phyloP scores from a whole-genome alignment of 2,113 vertebrate genomes.

The Passer domesticus region DNA sequence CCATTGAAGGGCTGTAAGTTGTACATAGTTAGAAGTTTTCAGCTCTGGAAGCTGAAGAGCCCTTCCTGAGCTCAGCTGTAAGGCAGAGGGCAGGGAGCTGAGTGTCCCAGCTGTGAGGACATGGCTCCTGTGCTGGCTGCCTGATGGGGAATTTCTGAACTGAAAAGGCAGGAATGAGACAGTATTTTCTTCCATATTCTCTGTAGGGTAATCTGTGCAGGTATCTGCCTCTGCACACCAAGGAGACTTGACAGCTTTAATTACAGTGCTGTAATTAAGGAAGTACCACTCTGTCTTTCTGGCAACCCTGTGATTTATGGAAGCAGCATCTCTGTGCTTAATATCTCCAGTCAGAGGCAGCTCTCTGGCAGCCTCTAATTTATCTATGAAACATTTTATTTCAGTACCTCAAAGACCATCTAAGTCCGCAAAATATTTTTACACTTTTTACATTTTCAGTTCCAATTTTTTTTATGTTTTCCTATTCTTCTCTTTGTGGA shows the following conservation, averaged over 20 bases:
- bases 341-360: not conserved
- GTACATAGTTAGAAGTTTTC: not conserved
- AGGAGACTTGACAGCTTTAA: conserved; percentile 25
- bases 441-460: not conserved
- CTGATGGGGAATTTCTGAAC: not conserved
- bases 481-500: not conserved
- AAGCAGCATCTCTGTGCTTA: not conserved
- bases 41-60: not conserved
- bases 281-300: not conserved
- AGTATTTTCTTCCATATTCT: not conserved
- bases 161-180: not conserved
- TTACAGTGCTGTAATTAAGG: conserved; percentile 30
- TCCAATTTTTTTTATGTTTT: not conserved
- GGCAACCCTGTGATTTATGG: not conserved
- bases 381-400: not conserved
- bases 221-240: not conserved
- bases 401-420: not conserved
- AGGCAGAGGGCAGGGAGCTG: not conserved
- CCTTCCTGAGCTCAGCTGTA: not conserved
- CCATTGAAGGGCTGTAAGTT: not conserved
- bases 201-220: conserved; percentile 2
- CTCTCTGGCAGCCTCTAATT: conserved; percentile 2
- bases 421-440: not conserved
- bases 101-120: not conserved
- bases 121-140: rapidly evolving